Conservation (phyloP, 2,888 invertebrate species). For the Octodonta nipae region DNA sequence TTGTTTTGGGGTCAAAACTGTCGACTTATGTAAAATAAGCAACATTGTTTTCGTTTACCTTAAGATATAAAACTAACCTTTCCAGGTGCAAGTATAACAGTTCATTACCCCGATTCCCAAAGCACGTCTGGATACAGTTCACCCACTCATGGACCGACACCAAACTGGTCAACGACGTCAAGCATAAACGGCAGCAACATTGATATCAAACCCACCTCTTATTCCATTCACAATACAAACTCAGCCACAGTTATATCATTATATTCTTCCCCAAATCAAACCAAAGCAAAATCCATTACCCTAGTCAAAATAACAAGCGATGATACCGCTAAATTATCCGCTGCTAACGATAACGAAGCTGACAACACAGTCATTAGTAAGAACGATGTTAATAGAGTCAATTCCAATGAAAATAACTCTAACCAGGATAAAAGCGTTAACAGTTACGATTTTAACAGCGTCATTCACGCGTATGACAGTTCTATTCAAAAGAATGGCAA, state of each 20-base stretch:
- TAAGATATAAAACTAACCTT: too few relatives aligned
- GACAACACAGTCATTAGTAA: constrained; percentile 10
- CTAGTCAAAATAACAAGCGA: constrained; percentile 34
- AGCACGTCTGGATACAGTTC: constrained; percentile 41
- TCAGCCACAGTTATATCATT: constrained; percentile 34
- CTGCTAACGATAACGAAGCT: too few relatives aligned
- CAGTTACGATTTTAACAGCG: background rate
- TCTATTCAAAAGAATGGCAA: too few relatives aligned
- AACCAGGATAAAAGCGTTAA: background rate
- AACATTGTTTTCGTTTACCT: too few relatives aligned
- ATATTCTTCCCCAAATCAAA: constrained; percentile 23
- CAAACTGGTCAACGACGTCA: constrained; percentile 34
- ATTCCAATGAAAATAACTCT: background rate
- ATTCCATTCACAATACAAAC: constrained; percentile 35
- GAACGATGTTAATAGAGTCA: too few relatives aligned
- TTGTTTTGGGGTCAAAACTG: too few relatives aligned
- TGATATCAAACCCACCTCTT: constrained; percentile 30
- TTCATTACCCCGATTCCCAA: constrained; percentile 34
- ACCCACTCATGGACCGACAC: constrained; percentile 33
- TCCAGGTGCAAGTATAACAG: constrained; percentile 28
- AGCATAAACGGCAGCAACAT: constrained; percentile 32
- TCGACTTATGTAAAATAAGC: too few relatives aligned
- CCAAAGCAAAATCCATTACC: constrained; percentile 33
- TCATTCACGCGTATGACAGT: background rate
- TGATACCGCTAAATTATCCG: constrained; percentile 14